A percentile compares a stretch with the other conserved stretches of the same genome.
phyloP scores from a whole-genome alignment of 2,888 invertebrate genomes.

The Hydrotaea diabolus region DNA sequence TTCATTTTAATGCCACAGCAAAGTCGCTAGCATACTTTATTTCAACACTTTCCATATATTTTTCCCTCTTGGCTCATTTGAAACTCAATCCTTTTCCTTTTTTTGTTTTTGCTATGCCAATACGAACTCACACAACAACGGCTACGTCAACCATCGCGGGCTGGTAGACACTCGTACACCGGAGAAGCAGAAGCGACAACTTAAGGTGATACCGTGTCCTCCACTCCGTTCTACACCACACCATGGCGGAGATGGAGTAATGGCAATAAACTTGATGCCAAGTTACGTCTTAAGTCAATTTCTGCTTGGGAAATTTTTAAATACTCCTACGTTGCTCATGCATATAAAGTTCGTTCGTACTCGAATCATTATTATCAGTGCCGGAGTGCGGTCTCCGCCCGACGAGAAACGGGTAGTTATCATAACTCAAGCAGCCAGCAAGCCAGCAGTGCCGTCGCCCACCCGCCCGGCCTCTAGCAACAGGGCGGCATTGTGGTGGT shows the following conservation, averaged over 20 bases:
- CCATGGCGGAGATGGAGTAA: background rate
- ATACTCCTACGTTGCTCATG: conserved; percentile 27
- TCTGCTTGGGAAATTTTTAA: conserved; percentile 39
- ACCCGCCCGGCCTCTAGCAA: background rate
- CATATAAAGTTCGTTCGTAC: conserved; percentile 28
- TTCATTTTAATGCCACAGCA: conserved; percentile 44
- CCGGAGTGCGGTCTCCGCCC: conserved; percentile 11
- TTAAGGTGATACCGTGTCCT: conserved; percentile 41
- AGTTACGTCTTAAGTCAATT: conserved; percentile 56
- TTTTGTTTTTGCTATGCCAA: conserved; percentile 20
- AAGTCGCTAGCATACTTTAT: conserved; percentile 16
- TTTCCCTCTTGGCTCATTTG: conserved; percentile 61
- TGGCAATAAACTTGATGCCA: conserved; percentile 54
- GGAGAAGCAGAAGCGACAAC: background rate
- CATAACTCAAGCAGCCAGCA: conserved; percentile 45
- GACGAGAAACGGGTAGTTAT: conserved; percentile 45
- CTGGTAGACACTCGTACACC: too few species aligned
- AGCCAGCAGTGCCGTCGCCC: conserved; percentile 1
- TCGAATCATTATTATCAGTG: conserved; percentile 23
- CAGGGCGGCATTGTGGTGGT: background rate
- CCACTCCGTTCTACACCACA: too few species aligned
- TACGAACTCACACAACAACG: background rate
- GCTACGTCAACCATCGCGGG: background rate
- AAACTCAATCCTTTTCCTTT: conserved; percentile 56
- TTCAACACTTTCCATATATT: conserved; percentile 36